A percentile compares a stretch with the other conserved stretches of the same genome.
Conservation (phyloP, 2,113 vertebrate genomes). For the Benitochromis conjunctus region DNA sequence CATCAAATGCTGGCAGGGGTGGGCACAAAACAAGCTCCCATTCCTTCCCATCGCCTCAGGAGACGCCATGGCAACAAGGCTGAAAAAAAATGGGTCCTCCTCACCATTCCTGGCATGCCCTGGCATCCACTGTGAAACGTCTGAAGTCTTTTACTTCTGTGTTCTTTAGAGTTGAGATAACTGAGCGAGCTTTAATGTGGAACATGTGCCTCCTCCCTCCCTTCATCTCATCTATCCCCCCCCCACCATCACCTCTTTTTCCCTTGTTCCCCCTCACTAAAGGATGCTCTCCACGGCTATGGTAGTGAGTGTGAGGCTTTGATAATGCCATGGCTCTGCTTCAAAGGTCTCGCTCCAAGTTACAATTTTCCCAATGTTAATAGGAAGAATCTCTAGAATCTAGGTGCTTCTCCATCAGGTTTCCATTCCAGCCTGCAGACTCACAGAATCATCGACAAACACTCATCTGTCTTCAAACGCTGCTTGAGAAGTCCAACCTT, state of each 20-base stretch:
- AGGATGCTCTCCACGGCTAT: conserved; percentile 10
- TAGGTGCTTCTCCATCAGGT: not conserved
- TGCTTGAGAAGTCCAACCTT: conserved; percentile 33
- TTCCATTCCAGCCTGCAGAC: not conserved
- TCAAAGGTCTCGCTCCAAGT: conserved; percentile 37
- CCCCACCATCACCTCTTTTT: not conserved
- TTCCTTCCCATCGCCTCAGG: conserved; percentile 64
- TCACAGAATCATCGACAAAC: not conserved
- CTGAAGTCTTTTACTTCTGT: conserved; percentile 26
- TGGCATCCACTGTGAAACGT: conserved; percentile 69
- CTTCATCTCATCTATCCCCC: not conserved
- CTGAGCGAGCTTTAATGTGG: conserved; percentile 38
- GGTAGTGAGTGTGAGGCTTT: conserved; percentile 27
- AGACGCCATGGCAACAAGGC: conserved; percentile 78
- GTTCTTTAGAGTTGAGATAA: conserved; percentile 48
- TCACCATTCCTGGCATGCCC: conserved; percentile 72
- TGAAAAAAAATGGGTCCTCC: conserved; percentile 57
- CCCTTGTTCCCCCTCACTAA: conserved; percentile 3
- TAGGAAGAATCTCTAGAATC: not conserved
- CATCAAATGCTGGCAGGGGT: conserved; percentile 43
- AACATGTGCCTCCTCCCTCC: conserved; percentile 14
- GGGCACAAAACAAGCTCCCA: conserved; percentile 63
- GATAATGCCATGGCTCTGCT: conserved; percentile 32
- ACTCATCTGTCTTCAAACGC: conserved; percentile 34
- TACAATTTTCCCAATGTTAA: not conserved